Evolutionary conservation across 64 coral and sea anemone genomes (phyloP).

Genomic region (Cladopsammia gracilis): DNA sequence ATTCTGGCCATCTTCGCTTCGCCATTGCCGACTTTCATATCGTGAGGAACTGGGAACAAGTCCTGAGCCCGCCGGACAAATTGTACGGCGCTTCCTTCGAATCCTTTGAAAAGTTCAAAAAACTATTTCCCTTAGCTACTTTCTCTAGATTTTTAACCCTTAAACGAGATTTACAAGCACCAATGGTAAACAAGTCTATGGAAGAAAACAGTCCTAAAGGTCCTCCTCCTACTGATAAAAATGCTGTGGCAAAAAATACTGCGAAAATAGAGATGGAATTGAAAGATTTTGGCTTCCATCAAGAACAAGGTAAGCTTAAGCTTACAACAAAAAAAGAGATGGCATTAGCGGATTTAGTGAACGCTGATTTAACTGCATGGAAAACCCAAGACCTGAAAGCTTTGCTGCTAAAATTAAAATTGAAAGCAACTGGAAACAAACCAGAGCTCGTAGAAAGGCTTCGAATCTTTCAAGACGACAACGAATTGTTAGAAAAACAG

Average conservation of each 20-base stretch:
- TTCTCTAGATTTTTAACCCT: too few species aligned
- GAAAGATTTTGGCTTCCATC: too few species aligned
- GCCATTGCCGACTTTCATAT: too few species aligned
- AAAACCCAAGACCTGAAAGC: constrained; percentile 19
- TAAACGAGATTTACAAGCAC: not conserved
- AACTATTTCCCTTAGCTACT: too few species aligned
- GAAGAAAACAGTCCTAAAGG: not conserved
- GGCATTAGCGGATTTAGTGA: not conserved
- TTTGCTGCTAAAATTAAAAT: constrained; percentile 61
- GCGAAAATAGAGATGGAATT: not conserved
- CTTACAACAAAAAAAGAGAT: not conserved
- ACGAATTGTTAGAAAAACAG: constrained; percentile 34
- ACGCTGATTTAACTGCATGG: constrained; percentile 58
- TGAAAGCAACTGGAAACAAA: constrained; percentile 64
- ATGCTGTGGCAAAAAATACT: not conserved
- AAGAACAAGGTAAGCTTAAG: too few species aligned
- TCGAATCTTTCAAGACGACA: constrained; percentile 31
- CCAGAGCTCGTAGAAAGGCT: constrained; percentile 51
- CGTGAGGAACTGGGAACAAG: too few species aligned
- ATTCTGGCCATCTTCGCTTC: too few species aligned
- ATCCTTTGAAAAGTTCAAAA: too few species aligned
- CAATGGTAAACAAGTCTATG: not conserved
- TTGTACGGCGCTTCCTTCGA: too few species aligned
- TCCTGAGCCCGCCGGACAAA: too few species aligned
- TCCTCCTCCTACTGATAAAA: not conserved